Percentiles rank a stretch among this genome's conserved stretches.
phyloP scores from a whole-genome alignment of 2,797 vertebrate species.

The Sebastes steindachneri region DNA sequence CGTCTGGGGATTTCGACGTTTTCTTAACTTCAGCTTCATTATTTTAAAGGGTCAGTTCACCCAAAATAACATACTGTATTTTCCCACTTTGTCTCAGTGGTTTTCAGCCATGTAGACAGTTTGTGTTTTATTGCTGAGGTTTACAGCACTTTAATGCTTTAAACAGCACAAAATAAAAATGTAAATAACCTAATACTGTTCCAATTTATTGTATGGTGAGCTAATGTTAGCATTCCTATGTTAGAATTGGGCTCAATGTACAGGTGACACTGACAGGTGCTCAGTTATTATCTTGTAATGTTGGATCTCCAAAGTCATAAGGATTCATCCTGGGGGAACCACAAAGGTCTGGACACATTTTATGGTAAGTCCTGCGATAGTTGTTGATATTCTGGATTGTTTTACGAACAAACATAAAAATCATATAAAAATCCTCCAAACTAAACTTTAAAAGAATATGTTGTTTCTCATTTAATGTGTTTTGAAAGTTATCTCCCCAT shows the following conservation, averaged over 20 bases:
- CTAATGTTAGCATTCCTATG: neutral
- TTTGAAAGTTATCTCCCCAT: no score
- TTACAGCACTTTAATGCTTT: neutral
- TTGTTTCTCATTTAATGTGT: no score
- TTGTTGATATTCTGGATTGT: no score
- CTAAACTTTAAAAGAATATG: accelerated
- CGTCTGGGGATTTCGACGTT: neutral
- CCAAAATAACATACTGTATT: neutral
- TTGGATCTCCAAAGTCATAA: no score
- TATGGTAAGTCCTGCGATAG: accelerated
- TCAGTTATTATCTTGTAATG: no score
- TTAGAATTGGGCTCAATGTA: neutral
- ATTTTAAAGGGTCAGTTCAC: neutral
- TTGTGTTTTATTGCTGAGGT: neutral
- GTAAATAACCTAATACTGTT: neutral
- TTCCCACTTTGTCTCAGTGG: neutral
- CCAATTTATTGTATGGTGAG: neutral
- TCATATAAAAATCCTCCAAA: no score
- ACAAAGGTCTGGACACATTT: no score
- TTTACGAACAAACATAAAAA: no score
- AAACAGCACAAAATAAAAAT: neutral
- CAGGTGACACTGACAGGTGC: neutral
- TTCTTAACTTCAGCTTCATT: neutral
- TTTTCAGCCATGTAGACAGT: neutral
- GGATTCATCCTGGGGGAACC: no score